phyloP scores from a whole-genome alignment of 2,797 vertebrate genomes.

The Propithecus deckenii region DNA sequence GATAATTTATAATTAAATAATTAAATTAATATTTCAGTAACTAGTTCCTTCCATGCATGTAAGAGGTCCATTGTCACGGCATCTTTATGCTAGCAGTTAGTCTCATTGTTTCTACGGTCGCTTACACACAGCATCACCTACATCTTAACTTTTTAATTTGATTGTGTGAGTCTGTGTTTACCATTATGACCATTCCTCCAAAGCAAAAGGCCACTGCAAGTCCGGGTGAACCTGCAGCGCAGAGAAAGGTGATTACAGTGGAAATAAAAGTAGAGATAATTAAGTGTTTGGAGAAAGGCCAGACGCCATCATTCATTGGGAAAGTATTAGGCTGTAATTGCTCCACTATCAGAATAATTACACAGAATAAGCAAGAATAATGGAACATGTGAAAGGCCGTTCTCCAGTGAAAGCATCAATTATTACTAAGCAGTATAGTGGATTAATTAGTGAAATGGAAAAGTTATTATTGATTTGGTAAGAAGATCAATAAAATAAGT shows the following conservation, averaged over 20 bases:
- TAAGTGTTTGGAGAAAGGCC: not conserved
- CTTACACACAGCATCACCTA: not conserved
- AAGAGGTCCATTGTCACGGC: not conserved
- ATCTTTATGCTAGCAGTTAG: not conserved
- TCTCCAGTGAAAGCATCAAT: not conserved
- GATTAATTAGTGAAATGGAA: not conserved
- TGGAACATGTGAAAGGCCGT: not conserved
- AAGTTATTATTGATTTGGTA: not conserved
- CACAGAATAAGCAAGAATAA: not conserved
- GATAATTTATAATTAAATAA: not conserved
- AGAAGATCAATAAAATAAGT: not conserved
- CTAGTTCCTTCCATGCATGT: no score
- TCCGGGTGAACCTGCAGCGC: not conserved
- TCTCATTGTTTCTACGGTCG: not conserved
- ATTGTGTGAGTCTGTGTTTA: not conserved
- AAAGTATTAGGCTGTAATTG: not conserved
- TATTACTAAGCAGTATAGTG: not conserved
- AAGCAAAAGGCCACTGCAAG: not conserved
- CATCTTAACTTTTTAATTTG: not conserved
- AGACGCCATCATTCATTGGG: not conserved
- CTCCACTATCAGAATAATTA: not conserved
- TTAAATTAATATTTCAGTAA: not conserved
- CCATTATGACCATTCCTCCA: not conserved
- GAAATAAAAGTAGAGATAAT: not conserved
- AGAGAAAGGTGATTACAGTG: not conserved